Conservation (phyloP, 2,113 vertebrate species). For the Fregata magnificens region DNA sequence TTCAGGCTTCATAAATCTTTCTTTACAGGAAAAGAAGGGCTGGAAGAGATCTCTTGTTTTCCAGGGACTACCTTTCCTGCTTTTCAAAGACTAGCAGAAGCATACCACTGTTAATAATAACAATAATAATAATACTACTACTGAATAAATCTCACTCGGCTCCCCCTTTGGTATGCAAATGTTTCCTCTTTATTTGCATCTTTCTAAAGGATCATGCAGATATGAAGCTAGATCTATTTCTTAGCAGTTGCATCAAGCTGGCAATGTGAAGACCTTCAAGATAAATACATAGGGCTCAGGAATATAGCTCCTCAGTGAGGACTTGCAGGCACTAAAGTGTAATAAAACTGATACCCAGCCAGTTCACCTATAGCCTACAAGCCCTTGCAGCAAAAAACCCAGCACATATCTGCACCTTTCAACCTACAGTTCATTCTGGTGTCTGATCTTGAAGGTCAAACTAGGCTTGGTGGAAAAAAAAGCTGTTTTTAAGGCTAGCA, state of each 20-base stretch:
- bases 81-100: neutral
- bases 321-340: neutral
- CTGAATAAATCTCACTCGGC: neutral
- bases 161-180: neutral
- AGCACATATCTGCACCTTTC: neutral
- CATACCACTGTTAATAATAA: neutral
- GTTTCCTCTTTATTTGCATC: neutral
- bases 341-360: neutral
- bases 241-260: neutral
- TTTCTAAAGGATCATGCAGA: neutral
- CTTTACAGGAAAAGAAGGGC: neutral
- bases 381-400: neutral
- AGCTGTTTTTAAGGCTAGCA: fast-evolving
- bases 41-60: neutral
- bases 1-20: neutral
- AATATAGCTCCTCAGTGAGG: neutral
- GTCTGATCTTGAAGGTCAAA: neutral
- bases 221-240: neutral
- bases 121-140: neutral
- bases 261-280: neutral
- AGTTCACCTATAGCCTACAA: neutral
- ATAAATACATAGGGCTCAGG: neutral
- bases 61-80: neutral
- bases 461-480: neutral
- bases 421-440: neutral